Percentiles rank a stretch among this genome's conserved stretches.
These are phyloP conservation scores for Lasioglossum vierecki DNA, from an alignment of 2,888 invertebrate species.

Conservation along the genomic window DNA sequence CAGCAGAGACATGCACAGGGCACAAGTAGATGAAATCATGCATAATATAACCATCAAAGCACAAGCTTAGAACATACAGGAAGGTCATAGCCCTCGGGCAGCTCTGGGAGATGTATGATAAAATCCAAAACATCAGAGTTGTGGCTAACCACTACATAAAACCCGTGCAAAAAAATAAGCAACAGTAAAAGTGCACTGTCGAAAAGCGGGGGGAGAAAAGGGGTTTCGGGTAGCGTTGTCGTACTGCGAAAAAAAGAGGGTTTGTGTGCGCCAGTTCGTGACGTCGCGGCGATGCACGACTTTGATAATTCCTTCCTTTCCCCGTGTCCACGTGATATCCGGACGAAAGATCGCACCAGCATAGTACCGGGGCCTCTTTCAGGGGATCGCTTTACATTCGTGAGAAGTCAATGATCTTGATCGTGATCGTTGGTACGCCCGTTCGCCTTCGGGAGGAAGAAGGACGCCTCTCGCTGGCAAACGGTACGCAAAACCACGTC, in stretches of 20 bases:
- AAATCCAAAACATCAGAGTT: background rate
- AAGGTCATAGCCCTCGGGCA: background rate
- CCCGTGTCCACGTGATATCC: slow-evolving; percentile 71
- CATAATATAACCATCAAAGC: background rate
- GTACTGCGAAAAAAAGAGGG: slow-evolving; percentile 43
- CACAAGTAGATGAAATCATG: background rate
- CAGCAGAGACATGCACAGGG: background rate
- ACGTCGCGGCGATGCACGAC: slow-evolving; percentile 70
- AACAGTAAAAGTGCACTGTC: background rate
- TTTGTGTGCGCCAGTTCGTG: slow-evolving; percentile 62
- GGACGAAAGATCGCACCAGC: slow-evolving; percentile 69
- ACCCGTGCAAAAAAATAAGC: background rate
- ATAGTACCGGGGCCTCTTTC: slow-evolving; percentile 52
- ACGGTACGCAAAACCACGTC: slow-evolving; percentile 37
- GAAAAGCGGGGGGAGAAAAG: background rate
- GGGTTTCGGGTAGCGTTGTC: slow-evolving; percentile 8
- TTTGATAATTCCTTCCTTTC: slow-evolving; percentile 69
- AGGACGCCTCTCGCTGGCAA: slow-evolving; percentile 10
- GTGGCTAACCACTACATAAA: background rate
- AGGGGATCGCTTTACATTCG: slow-evolving; percentile 75
- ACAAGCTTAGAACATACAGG: background rate
- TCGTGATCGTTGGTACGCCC: slow-evolving; percentile 72
- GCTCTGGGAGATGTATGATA: background rate
- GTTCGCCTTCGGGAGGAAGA: slow-evolving; percentile 42
- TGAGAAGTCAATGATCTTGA: slow-evolving; percentile 79